Conservation (phyloP, 2,888 invertebrate genomes). For the Harpalus rubripes region DNA sequence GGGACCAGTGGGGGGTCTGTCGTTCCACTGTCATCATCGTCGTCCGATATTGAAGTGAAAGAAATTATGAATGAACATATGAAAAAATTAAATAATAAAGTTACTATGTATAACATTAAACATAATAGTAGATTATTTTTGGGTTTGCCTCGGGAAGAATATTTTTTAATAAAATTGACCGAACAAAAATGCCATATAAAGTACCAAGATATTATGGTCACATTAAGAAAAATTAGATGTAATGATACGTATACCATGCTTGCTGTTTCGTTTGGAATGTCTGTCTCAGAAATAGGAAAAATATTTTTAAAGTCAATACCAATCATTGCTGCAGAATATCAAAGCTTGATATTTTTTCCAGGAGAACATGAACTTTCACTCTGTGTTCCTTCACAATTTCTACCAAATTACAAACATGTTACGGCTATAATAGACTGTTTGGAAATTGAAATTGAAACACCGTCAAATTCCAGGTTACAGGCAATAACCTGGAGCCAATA, state of each 20-base stretch:
- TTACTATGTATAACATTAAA: too few relatives aligned
- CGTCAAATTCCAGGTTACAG: constrained; percentile 8
- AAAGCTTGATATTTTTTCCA: neutral
- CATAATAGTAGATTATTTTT: constrained; percentile 4
- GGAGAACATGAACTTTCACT: neutral
- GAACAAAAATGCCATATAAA: neutral
- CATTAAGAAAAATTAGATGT: constrained; percentile 4
- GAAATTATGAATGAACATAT: neutral
- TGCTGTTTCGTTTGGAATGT: too few relatives aligned
- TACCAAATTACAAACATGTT: neutral
- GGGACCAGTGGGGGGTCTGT: neutral
- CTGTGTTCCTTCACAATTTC: neutral
- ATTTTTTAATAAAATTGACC: neutral
- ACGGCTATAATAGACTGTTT: neutral
- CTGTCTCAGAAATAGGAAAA: too few relatives aligned
- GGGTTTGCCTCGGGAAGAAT: neutral
- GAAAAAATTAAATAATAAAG: too few relatives aligned
- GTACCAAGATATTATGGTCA: neutral
- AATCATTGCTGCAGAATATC: too few relatives aligned
- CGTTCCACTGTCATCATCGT: neutral
- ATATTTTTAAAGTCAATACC: too few relatives aligned
- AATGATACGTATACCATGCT: too few relatives aligned
- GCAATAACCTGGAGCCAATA: neutral
- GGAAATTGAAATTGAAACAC: too few relatives aligned
- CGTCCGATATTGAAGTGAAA: neutral